These are phyloP conservation scores for Protomyctophum bolini DNA, from an alignment of 2,113 vertebrate genomes.

Conservation along the genomic window DNA sequence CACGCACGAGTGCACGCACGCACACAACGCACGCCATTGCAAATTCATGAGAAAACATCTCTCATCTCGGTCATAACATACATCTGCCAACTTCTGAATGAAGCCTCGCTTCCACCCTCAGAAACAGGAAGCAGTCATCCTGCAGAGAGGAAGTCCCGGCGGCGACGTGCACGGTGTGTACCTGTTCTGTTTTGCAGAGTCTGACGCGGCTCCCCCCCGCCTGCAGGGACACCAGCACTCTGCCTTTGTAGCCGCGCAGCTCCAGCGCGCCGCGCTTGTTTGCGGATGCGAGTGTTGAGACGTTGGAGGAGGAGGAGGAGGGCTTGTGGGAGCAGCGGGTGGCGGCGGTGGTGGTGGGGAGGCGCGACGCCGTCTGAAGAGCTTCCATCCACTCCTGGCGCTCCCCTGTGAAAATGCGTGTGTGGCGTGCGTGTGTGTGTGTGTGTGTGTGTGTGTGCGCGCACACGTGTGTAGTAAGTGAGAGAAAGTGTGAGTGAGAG, in stretches of 20 bases:
- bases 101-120: slow-evolving; percentile 28
- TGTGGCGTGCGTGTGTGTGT: slow-evolving; percentile 2
- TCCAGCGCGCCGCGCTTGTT: slow-evolving; percentile 91
- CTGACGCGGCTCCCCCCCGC: slow-evolving; percentile 87
- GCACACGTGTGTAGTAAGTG: neutral
- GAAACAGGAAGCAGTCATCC: slow-evolving; percentile 64
- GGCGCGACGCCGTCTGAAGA: slow-evolving; percentile 82
- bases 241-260: slow-evolving; percentile 93
- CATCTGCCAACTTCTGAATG: slow-evolving; percentile 39
- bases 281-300: slow-evolving; percentile 54
- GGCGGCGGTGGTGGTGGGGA: slow-evolving; percentile 60
- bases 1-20: slow-evolving; percentile 9
- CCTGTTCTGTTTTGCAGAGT: slow-evolving; percentile 97
- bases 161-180: slow-evolving; percentile 68
- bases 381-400: slow-evolving; percentile 91
- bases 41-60: slow-evolving; percentile 43
- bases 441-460: slow-evolving; percentile 18
- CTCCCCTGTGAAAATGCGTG: slow-evolving; percentile 81
- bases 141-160: slow-evolving; percentile 59
- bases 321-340: slow-evolving; percentile 70
- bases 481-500: slow-evolving; percentile 9
- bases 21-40: slow-evolving; percentile 41
- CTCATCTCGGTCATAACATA: slow-evolving; percentile 27
- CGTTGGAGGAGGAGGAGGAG: slow-evolving; percentile 55
- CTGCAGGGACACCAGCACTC: slow-evolving; percentile 86